Percentiles rank a stretch among this genome's conserved stretches.
Evolutionary conservation across 35 echinoderm and acorn worm genomes (phyloP).

Genomic region (Antedon bifida): DNA sequence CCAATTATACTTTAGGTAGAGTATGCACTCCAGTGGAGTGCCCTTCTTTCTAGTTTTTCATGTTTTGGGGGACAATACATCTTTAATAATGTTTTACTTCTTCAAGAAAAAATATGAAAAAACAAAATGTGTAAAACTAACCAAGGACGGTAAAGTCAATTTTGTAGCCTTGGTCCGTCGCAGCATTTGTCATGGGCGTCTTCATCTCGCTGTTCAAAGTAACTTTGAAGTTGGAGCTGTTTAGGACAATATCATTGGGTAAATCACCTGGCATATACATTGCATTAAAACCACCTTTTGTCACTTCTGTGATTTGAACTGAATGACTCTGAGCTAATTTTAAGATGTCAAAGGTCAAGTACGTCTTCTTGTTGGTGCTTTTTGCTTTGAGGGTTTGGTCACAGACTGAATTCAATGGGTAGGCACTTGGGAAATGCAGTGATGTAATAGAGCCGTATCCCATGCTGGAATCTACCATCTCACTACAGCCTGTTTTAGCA

Average conservation of each 20-base stretch:
- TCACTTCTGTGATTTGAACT: background rate
- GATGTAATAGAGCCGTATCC: background rate
- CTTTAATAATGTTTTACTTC: too few species aligned
- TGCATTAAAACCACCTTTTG: background rate
- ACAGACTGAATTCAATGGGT: background rate
- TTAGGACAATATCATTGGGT: background rate
- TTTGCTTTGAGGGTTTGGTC: background rate
- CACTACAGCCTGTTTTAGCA: background rate
- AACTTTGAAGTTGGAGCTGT: background rate
- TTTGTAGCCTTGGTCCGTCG: background rate
- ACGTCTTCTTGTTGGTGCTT: background rate
- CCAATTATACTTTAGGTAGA: too few species aligned
- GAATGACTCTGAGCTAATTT: background rate
- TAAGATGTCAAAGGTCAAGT: background rate
- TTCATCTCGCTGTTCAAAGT: background rate
- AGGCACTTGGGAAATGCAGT: background rate
- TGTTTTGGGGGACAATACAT: too few species aligned
- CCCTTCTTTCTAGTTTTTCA: too few species aligned
- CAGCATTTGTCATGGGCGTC: background rate
- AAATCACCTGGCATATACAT: background rate
- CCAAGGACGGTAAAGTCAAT: background rate
- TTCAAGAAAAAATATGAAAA: too few species aligned
- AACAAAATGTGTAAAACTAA: too few species aligned
- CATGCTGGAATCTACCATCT: background rate
- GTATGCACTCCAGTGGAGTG: too few species aligned